Evolutionary conservation across 2,113 vertebrate genomes (phyloP).

Genomic region (Tyto alba): DNA sequence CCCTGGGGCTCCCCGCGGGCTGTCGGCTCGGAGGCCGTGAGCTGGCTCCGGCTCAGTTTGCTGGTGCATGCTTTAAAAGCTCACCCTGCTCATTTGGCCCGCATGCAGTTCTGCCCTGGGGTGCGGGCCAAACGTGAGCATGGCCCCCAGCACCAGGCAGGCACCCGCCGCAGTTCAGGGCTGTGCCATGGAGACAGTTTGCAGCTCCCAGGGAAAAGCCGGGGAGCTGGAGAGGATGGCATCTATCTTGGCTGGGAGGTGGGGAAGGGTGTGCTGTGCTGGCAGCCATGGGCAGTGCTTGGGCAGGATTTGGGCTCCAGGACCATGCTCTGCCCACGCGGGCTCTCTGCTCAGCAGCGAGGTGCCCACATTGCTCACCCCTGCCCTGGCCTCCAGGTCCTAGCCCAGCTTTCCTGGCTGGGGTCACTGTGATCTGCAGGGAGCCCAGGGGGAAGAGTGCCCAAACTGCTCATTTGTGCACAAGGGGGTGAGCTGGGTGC

Average conservation of each 20-base stretch:
- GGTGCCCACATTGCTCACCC: background rate
- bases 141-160: background rate
- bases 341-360: background rate
- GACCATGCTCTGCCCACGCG: background rate
- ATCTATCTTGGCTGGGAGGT: background rate
- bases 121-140: background rate
- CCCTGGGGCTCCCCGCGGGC: background rate
- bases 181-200: fast-evolving
- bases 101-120: fast-evolving
- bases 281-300: background rate
- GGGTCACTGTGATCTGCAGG: background rate
- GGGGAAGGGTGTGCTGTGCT: background rate
- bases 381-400: background rate
- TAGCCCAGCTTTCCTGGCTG: background rate
- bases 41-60: fast-evolving
- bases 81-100: background rate
- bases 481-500: background rate
- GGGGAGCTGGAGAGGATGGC: background rate
- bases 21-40: background rate
- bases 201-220: background rate
- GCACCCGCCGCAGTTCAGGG: background rate
- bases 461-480: background rate
- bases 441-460: background rate
- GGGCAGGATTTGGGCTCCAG: background rate
- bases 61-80: background rate